phyloP scores from a whole-genome alignment of 2,888 invertebrate species.

The Gordius sp. region DNA sequence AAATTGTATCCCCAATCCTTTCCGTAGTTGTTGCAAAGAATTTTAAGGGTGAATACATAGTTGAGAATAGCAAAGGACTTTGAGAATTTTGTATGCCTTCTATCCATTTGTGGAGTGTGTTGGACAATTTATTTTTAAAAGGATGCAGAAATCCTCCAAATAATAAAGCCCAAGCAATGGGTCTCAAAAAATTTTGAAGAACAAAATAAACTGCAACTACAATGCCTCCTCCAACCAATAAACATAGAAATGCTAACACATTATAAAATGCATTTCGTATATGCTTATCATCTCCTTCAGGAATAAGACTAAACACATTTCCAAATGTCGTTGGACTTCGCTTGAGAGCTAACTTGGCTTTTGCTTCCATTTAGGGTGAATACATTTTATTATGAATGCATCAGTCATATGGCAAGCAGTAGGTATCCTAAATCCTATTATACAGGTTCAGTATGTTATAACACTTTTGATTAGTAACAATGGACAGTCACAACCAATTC shows the following conservation, averaged over 20 bases:
- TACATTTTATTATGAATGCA: no score
- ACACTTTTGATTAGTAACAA: no score
- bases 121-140: constrained; percentile 6
- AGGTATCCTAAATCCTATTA: no score
- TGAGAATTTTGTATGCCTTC: neutral
- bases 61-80: constrained; percentile 2
- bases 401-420: no score
- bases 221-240: neutral
- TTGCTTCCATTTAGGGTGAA: no score
- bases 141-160: constrained; percentile 10
- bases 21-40: neutral
- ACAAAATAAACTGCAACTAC: constrained; percentile 8
- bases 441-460: no score
- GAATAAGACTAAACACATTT: constrained; percentile 6
- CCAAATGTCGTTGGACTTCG: constrained; percentile 6
- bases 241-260: neutral
- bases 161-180: constrained; percentile 11
- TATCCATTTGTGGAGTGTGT: neutral
- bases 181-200: constrained; percentile 4
- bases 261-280: constrained; percentile 12
- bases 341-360: no score
- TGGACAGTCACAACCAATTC: no score
- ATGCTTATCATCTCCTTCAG: constrained; percentile 10
- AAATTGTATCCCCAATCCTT: constrained; percentile 7
- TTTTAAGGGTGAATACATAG: neutral